phyloP scores from a whole-genome alignment of 2,888 invertebrate species.

The Lypha dubia region DNA sequence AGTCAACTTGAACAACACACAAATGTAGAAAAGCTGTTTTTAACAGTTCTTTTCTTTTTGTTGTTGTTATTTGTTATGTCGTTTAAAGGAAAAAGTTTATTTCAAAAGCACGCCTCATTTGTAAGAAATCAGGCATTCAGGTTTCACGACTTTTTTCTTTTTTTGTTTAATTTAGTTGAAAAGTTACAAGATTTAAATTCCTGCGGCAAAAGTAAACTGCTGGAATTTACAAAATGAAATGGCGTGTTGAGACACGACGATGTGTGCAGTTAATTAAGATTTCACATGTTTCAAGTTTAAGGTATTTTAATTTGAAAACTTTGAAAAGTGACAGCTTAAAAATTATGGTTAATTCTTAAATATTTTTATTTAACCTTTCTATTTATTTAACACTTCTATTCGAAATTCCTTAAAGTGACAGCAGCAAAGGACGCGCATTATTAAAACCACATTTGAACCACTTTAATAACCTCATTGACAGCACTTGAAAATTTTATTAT shows the following conservation, averaged over 20 bases:
- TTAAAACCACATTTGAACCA: slow-evolving; percentile 18
- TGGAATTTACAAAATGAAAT: slow-evolving; percentile 36
- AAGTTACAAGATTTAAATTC: not conserved
- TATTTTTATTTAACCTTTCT: not conserved
- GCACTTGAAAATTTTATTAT: not conserved
- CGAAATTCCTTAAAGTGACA: not conserved
- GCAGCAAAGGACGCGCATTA: slow-evolving; percentile 9
- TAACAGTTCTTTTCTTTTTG: not conserved
- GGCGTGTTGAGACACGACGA: slow-evolving; percentile 22
- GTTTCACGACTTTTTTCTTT: slow-evolving; percentile 19
- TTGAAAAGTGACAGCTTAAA: not conserved
- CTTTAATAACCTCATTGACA: slow-evolving; percentile 31
- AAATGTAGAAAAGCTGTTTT: slow-evolving; percentile 37
- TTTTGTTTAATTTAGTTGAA: not conserved
- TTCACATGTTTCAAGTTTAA: not conserved
- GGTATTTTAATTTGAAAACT: slow-evolving; percentile 34
- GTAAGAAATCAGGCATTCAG: slow-evolving; percentile 59
- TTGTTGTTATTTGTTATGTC: not conserved
- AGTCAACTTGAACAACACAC: slow-evolving; percentile 34
- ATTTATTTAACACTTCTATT: not conserved
- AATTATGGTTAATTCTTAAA: not conserved
- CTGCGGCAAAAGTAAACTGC: slow-evolving; percentile 27
- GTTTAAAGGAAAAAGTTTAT: slow-evolving; percentile 32
- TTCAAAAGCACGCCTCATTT: slow-evolving; percentile 66
- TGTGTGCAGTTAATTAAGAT: slow-evolving; percentile 49